These are phyloP conservation scores for Tachycineta bicolor DNA, from an alignment of 2,113 vertebrate genomes.

Conservation along the genomic window DNA sequence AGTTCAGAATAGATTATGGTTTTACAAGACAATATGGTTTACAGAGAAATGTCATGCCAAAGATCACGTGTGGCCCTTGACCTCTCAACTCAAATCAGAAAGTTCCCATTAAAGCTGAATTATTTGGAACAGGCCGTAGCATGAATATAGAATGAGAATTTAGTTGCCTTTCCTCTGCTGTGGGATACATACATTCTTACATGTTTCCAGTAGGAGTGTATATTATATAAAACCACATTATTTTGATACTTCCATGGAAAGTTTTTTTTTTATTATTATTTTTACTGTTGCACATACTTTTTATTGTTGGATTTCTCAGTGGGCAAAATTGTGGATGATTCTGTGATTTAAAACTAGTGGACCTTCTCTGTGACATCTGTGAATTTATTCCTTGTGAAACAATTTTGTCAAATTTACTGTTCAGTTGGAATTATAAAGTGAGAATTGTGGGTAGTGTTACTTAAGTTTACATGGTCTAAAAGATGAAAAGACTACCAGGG, in stretches of 20 bases:
- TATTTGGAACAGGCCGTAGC: neutral
- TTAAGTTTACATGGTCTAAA: neutral
- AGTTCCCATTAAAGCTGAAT: neutral
- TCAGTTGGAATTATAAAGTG: neutral
- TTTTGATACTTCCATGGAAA: neutral
- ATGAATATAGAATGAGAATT: neutral
- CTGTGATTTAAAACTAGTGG: neutral
- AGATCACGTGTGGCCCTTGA: neutral
- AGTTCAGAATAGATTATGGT: neutral
- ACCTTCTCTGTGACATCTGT: neutral
- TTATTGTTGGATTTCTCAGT: neutral
- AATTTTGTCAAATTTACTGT: neutral
- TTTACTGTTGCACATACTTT: neutral
- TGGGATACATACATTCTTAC: neutral
- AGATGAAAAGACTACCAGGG: neutral
- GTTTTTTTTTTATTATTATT: neutral
- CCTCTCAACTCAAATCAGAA: neutral
- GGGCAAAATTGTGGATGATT: neutral
- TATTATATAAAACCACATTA: neutral
- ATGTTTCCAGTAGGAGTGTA: neutral
- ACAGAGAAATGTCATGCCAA: neutral
- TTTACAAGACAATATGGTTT: neutral
- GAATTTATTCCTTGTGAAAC: neutral
- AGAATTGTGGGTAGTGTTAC: neutral
- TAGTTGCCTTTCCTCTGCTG: neutral